These are phyloP conservation scores for Nycteola revayana DNA, from an alignment of 2,888 invertebrate genomes.

Conservation along the genomic window DNA sequence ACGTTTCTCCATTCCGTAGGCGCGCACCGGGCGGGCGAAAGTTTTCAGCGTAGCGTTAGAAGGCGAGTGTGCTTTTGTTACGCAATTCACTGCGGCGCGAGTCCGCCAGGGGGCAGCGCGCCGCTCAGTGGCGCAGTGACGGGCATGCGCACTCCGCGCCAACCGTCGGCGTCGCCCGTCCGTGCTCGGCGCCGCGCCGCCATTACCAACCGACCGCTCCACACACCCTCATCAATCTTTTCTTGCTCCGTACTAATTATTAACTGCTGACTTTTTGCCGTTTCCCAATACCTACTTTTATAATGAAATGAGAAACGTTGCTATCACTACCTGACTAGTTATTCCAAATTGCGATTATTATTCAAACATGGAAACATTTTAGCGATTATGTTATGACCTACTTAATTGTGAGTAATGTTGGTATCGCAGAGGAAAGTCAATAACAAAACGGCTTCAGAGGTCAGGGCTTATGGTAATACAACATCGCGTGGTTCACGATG, in stretches of 20 bases:
- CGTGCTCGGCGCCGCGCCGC: slow-evolving; percentile 23
- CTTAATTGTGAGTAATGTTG: slow-evolving; percentile 19
- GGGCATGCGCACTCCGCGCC: slow-evolving; percentile 70
- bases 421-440: slow-evolving; percentile 56
- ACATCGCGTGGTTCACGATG: slow-evolving; percentile 62
- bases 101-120: slow-evolving; percentile 78
- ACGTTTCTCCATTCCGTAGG: slow-evolving; percentile 63
- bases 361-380: slow-evolving; percentile 6
- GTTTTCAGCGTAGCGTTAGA: slow-evolving; percentile 70
- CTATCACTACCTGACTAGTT: too few species aligned
- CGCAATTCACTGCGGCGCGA: slow-evolving; percentile 76
- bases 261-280: slow-evolving; percentile 7
- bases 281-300: too few species aligned
- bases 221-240: slow-evolving; percentile 48
- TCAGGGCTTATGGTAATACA: slow-evolving; percentile 57
- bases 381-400: slow-evolving; percentile 32
- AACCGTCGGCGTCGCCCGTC: slow-evolving; percentile 9
- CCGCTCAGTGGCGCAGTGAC: slow-evolving; percentile 77
- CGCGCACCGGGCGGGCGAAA: slow-evolving; percentile 68
- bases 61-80: slow-evolving; percentile 78
- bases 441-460: slow-evolving; percentile 56
- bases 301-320: too few species aligned
- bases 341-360: too few species aligned
- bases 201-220: slow-evolving; percentile 22
- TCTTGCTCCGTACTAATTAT: slow-evolving; percentile 33